Base-by-base conservation (phyloP, 2,888 invertebrate genomes). In the Mylabris sibirica region DNA sequence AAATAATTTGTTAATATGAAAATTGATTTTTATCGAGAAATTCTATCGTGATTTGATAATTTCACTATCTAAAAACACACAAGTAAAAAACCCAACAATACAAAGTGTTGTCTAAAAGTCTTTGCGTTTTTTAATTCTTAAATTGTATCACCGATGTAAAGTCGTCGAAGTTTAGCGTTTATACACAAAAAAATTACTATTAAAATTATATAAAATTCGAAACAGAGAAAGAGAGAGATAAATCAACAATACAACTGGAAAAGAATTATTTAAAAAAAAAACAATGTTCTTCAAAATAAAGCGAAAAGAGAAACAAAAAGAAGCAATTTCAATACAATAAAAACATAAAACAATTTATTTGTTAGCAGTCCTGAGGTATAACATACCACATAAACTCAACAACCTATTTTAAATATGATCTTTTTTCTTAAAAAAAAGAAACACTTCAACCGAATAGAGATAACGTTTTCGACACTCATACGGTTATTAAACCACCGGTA, bases 81-180 rank as follows among this genome's bases (percentile, higher is more conserved):
- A 76, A 74, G 75, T 76, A 76, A 74, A 77, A 77, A 77, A 76
- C 74, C 74, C 76, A 76, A 77, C 76, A 72, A 73, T 75, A 77
- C 76, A 75, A 76, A 76, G 66, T 73, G 74, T 70, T 71, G 71
- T 66, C 73, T 72, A 68, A 69, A 74, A 76, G 74, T 74, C 73
- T 72, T 57, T 53, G 2, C 17, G n/a, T 22, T 22, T 53, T 53
- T 53, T 11, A 53, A 22, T 22, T 53, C 3, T 22, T 53, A 22
- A 30, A 30, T 30, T 22, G 9, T 77, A 76, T 76, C 77, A 77
- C 77, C 75, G 72, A 72, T 69, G 72, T 69, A 71, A 73, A 76
- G 73, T 77, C 73, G 68, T 72, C 72, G 63, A 70, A 70, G 44
- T 66, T 38, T 60, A 60, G 60, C 14, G 12, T 24, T 57, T 64